Base-by-base conservation (phyloP, 2,113 vertebrate species). In the Rhinoderma darwinii region DNA sequence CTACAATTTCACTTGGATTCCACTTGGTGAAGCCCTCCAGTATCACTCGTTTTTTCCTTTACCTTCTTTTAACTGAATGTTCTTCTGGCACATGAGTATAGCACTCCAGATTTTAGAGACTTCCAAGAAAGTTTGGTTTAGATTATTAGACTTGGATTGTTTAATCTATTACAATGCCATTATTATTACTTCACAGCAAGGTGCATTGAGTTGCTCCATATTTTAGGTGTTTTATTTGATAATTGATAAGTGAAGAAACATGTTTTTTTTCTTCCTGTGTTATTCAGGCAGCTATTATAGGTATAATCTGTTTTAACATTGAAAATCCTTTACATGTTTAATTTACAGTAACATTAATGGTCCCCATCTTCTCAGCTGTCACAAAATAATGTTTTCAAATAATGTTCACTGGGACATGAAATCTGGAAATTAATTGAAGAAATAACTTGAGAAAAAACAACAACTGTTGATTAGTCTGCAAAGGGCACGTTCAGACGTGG, bases 11-110 rank as follows among this genome's bases (percentile, higher is more conserved):
- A n/a, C 39, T 75, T 78, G 30, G 50, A 35, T 37, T 35, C 47
- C 32, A 37, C 30, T 32, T 59, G 1, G 32, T 59, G 35, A 39
- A n/a, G 18, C 30, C 51, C 2, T 37, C 77, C 77, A 79, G 25
- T 41, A 39, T 61, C 51, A 43, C 14, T 43, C 2, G 11, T 81
- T 63, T 63, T 41, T 37, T 22, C 37, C 32, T 59, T 27, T 20
- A 63, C 54, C 56, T 63, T 27, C 78, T 43, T 22, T 27, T 39
- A 27, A 43, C 78, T 61, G 27, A 81, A 81, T 81, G 78, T 61
- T 81, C 22, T 61, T 81, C 44, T 54, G 76, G 47, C 44, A 18
- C 15, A 15, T 50, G 30, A 14, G 37, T 27, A 27, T 17, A 27
- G 5, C 41, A 17, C 73, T 54, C 17, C 30, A 35, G 50, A 18